Base-by-base conservation (phyloP, 1,140 invertebrate genomes). In the Anastrepha ludens region DNA sequence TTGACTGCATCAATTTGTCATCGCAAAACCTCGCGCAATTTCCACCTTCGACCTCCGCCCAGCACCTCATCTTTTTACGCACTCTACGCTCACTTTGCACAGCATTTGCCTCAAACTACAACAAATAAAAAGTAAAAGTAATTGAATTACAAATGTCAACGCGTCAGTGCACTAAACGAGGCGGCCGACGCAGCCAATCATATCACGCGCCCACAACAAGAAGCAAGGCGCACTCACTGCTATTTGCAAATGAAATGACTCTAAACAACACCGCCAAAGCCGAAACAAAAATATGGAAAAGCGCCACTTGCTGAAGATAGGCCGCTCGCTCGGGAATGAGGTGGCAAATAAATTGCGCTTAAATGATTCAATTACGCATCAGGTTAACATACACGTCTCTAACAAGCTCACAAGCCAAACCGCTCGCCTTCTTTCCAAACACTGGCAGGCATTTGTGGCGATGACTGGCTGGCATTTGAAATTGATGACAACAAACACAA, bases 361-460 rank as follows among this genome's bases (percentile, higher is more conserved):
- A 81, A 81, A 81, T 81, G 74, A 55, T 81, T 81, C 74, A 81
- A 81, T 81, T 81, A 81, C 74, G 74, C 74, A 58, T 81, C 74
- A 55, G 74, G 74, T 81, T 58, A 41, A 9, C 70, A 78, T 29
- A 78, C 70, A 44, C 70, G 44, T 20, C 47, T 81, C 17, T 44
- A 47, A 13, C 15, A 20, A 8, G 60, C 60, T 62, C 44, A 29
- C 44, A 7, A 55, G 74, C 47, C 8, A 17, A 17, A 13, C 15
- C 13, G 11, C 74, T 5, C n/a, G 64, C 9, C 17, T 17, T n/a
- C 41, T 47, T 39, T 3, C 29, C 39, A 2, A 15, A n/a, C 41
- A 74, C 50, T 11, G 50, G 50, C 29, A 29, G 29, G 29, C 29
- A 58, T 67, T 39, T 20, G 74, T 47, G 2, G 3, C 47, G n/a